Base-by-base conservation (phyloP, 30 jellyfish, hydroid and myxozoan species). In the Sanderia malayensis region DNA sequence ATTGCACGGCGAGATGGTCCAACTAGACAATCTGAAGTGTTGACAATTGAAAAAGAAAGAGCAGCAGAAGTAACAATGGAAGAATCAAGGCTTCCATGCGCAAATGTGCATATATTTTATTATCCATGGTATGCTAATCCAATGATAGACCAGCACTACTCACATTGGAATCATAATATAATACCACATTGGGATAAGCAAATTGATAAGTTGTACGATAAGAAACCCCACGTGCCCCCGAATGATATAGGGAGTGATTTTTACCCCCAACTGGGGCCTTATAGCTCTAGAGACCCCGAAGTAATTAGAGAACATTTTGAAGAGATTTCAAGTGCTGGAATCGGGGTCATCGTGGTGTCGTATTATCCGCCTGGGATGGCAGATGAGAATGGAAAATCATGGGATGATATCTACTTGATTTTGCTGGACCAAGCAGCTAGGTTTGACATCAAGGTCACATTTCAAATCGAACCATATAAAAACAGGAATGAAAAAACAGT, bases 41-140 rank as follows among this genome's bases (percentile, higher is more conserved):
- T n/a, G n/a, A n/a, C n/a, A n/a, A n/a, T n/a, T n/a, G 64, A 49
- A 49, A 49, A 49, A 2, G 18, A 49, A 49, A 15, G 27, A 49
- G 64, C 27, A 49, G 24, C 23, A 4, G 64, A 49, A 4, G 27
- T 49, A 19, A 49, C 23, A 4, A 2, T 4, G 7, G 27, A 15
- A 15, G 64, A 2, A 9, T 11, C 23, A 49, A 1, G 21, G 1
- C 13, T 29, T 1, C 96, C 95, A 0, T 92, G 98, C 80, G 20
- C 79, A 19, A 79, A 61, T 15, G 89, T 92, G 28, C 98, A 92
- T 74, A 74, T 72, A 0, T 92, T 92, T 59, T 92, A 92, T 62
- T 92, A 92, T 80, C 95, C 98, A 0, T 92, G 98, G 98, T 92
- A 92, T 49, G 85, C 93, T 61, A 92, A 79, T 70, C 96, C 96